Base-by-base conservation (phyloP, 1,140 invertebrate genomes). In the Cotesia glomerata region DNA sequence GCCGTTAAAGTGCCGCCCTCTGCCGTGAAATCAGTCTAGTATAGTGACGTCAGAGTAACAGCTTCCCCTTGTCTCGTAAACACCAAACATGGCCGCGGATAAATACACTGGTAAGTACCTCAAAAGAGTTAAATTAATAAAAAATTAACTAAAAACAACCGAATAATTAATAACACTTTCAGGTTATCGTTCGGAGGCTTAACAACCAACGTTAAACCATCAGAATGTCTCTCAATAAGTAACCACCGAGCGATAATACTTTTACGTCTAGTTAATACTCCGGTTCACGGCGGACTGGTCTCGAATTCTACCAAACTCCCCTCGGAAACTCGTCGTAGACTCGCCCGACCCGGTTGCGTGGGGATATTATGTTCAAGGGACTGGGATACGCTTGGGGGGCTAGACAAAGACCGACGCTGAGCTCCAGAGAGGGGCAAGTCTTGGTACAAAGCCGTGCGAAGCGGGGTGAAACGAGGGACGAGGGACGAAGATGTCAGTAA, bases 71-170 rank as follows among this genome's bases (percentile, higher is more conserved):
- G 80, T 78, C 81, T 79, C 83, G 84, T 86, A 87, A 86, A 86
- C 85, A 87, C 86, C 86, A 86, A 87, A 86, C 85, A 86, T 86
- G 86, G 86, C 85, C 78, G 86, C 26, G 13, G 64, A 18, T 18
- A 39, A 39, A 32, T 51, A 45, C 16, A 45, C 18, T 18, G 13
- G 16, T 26, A 26, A 26, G 16, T 39, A 39, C 36, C 5, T 45
- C 26, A 26, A 26, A 26, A 26, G 26, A 26, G 26, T 26, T 26
- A 26, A 26, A 26, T 26, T 26, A 26, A 26, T 26, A 26, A 26
- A 26, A 26, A 26, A 26, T 26, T 26, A 26, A 26, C 26, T 26
- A 26, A 26, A 26, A 26, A 26, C 26, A 26, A 26, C 26, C 1
- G 26, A 26, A 26, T 26, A 26, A 26, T 26, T 3, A 26, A 26